Base-by-base conservation (phyloP, 2,888 invertebrate species). In the Rhogogaster chlorosoma region DNA sequence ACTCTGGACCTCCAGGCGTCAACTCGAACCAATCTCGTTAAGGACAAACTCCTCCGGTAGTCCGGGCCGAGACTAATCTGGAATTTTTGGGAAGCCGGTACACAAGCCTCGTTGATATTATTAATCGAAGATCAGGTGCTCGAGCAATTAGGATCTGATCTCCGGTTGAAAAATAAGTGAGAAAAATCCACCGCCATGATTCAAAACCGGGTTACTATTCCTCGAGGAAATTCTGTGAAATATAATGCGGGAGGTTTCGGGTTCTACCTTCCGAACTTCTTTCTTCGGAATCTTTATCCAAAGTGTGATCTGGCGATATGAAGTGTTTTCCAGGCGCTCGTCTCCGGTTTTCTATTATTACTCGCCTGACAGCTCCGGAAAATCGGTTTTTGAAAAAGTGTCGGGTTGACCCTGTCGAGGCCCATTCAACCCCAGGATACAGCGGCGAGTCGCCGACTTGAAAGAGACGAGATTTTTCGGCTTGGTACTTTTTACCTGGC, bases 401-500 rank as follows among this genome's bases (percentile, higher is more conserved):
- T 67, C 67, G 67, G 67, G 67, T 67, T 32, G 29, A 67, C 67
- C 32, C 67, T 32, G 67, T 15, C n/a, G n/a, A n/a, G n/a, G 12
- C 5, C 67, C 67, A 67, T 18, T 4, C 67, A 32, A 32, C 67
- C 67, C 26, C 67, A 26, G 18, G 26, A 26, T 10, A 10, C 26
- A 26, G 45, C 77, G 77, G 29, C 2, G 18, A 77, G n/a, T 53
- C 7, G n/a, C 32, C 18, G 18, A 18, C 49, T 26, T 53, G 32
- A 77, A 29, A 53, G 53, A 77, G 53, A 49, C 45, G 18, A 75
- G 7, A 75, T 75, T 77, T 49, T 77, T 77, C 53, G 36, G 15
- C 32, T 18, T 53, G 29, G 53, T 53, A 29, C 18, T 53, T 53
- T 53, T 53, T 77, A 77, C 77, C 49, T 77, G 77, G 10, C 32